A percentile compares a stretch with the other conserved stretches of the same genome.
phyloP scores from a whole-genome alignment of 2,797 vertebrate species.

The Diglossa cyanea region DNA sequence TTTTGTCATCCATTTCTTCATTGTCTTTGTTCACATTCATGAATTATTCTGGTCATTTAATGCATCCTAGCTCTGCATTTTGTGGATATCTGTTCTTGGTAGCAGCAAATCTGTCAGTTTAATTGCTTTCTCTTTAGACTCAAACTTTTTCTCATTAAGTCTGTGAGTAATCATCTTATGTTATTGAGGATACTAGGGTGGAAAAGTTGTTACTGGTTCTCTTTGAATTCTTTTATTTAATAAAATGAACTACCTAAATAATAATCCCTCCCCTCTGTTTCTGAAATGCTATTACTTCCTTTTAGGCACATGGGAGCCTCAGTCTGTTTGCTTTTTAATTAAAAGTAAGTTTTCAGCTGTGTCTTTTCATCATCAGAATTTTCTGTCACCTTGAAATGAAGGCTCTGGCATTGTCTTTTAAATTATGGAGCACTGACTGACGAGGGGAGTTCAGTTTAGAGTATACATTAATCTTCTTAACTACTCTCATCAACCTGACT shows the following conservation, averaged over 20 bases:
- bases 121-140: conserved; percentile 38
- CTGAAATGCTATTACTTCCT: conserved; percentile 28
- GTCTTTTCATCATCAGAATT: conserved; percentile 68
- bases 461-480: conserved; percentile 58
- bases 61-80: background rate
- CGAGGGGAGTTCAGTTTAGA: conserved; percentile 7
- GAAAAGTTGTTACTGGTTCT: conserved; percentile 52
- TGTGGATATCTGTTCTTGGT: background rate
- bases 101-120: conserved; percentile 8
- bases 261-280: conserved; percentile 36
- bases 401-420: conserved; percentile 60
- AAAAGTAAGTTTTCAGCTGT: conserved; percentile 64
- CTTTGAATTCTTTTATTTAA: conserved; percentile 49
- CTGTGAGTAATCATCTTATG: conserved; percentile 25
- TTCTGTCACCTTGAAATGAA: conserved; percentile 74
- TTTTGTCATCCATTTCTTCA: background rate
- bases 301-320: conserved; percentile 37
- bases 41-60: conserved; percentile 21
- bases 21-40: background rate
- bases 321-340: conserved; percentile 69
- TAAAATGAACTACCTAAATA: conserved; percentile 58
- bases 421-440: conserved; percentile 36
- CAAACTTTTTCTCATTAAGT: conserved; percentile 57
- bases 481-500: conserved; percentile 44
- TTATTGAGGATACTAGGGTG: conserved; percentile 18